Base-by-base conservation (phyloP, 2,888 invertebrate species). In the Philopedon plagiatum region DNA sequence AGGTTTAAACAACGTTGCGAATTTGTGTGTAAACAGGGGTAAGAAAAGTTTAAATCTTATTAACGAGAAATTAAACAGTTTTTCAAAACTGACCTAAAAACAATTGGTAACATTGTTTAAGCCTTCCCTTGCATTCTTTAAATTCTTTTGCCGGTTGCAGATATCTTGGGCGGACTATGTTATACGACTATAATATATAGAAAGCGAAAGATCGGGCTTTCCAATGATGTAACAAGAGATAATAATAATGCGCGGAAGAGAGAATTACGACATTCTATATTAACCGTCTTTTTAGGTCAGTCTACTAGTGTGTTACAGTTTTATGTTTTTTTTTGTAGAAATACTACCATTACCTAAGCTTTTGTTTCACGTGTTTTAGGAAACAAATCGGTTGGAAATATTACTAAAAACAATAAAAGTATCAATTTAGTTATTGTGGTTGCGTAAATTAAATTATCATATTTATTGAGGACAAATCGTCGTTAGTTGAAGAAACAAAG, bases 211-310 rank as follows among this genome's bases (percentile, higher is more conserved):
- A 57, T 62, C 71, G 62, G 64, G 70, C 76, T 78, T 78, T 78
- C 78, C 76, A 76, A 78, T 78, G 78, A 78, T 72, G 75, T 76
- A 78, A 78, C 73, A 46, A 63, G 56, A 73, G 69, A 74, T 67
- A 46, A 67, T 67, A 54, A 18, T 29, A 54, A 9, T 29, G 29
- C 15, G 13, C 37, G 32, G 54, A 64, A 54, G 54, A 64, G 56
- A 8, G 18, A 54, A 54, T 64, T 64, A 54, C 64, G 39, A 51
- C 64, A 64, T 51, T 44, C 29, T 54, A 54, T 54, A 32, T 15
- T n/a, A 13, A 51, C 26, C 49, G 26, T 29, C 15, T 54, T 26
- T 54, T 54, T 54, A 54, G 51, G 51, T 54, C 51, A 32, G 18
- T 54, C 9, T 15, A 9, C 29, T 13, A 54, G 15, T 54, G 15